phyloP scores from a whole-genome alignment of 2,797 vertebrate species.

The Coccyzus lansbergi region DNA sequence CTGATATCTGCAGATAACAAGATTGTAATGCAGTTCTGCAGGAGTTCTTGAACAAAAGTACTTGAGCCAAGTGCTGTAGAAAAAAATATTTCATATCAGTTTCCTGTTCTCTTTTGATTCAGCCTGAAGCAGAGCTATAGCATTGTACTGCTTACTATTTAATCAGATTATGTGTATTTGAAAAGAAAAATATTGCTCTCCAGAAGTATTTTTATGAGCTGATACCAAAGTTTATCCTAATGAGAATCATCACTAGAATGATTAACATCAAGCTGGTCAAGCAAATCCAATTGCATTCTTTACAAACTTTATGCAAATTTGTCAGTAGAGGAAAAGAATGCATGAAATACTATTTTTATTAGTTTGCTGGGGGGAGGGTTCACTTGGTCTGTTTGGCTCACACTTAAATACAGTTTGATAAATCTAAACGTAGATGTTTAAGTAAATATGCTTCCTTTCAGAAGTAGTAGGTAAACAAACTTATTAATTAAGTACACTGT shows the following conservation, averaged over 20 bases:
- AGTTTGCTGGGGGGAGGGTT: background rate
- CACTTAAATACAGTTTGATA: background rate
- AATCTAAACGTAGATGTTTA: background rate
- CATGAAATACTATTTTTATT: accelerated
- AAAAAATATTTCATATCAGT: background rate
- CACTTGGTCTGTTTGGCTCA: background rate
- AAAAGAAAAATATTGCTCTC: background rate
- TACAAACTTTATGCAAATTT: background rate
- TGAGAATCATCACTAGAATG: background rate
- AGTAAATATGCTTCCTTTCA: background rate
- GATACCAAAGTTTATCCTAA: background rate
- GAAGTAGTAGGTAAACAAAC: background rate
- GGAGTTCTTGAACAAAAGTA: background rate
- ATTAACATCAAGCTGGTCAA: background rate
- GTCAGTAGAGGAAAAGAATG: background rate
- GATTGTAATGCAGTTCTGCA: background rate
- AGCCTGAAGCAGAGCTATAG: background rate
- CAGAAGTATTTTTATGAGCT: background rate
- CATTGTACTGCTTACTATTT: background rate
- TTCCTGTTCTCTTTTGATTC: background rate
- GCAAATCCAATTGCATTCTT: background rate
- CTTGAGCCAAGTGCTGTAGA: background rate
- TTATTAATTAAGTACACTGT: background rate
- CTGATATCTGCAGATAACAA: background rate
- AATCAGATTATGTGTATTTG: background rate